Evolutionary conservation across 1,140 invertebrate species (phyloP).

Genomic region (Chionoecetes opilio): DNA sequence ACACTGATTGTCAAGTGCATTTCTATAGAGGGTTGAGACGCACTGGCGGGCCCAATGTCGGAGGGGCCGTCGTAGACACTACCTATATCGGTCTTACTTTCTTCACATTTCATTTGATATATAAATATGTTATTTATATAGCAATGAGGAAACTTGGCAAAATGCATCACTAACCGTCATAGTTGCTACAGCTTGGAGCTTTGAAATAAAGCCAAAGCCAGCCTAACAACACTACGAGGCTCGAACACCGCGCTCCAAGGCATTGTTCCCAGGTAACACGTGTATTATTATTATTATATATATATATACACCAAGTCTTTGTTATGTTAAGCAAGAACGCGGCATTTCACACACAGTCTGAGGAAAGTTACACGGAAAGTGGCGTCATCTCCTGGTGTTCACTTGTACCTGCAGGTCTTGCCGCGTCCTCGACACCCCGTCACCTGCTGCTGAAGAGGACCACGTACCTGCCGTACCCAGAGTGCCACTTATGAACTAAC

Average conservation of each 20-base stretch:
- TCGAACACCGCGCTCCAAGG: too few species aligned
- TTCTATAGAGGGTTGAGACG: neutral
- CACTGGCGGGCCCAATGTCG: neutral
- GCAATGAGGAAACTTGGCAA: constrained; percentile 48
- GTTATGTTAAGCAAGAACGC: neutral
- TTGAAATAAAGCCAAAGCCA: constrained; percentile 66
- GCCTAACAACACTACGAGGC: neutral
- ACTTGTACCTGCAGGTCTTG: neutral
- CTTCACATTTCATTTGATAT: constrained; percentile 47
- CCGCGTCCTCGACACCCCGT: constrained; percentile 38
- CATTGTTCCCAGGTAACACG: neutral
- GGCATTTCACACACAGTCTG: neutral
- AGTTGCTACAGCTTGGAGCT: constrained; percentile 56
- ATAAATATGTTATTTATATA: constrained; percentile 63
- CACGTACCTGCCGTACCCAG: constrained; percentile 61
- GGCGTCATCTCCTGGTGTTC: neutral
- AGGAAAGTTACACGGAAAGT: neutral
- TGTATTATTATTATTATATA: too few species aligned
- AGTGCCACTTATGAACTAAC: constrained; percentile 66
- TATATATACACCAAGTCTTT: too few species aligned
- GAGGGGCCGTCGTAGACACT: neutral
- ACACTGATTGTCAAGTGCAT: neutral
- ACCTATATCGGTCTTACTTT: neutral
- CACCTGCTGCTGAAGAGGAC: constrained; percentile 62
- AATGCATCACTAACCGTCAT: too few species aligned